Conservation (phyloP, 1,140 invertebrate species). For the Drosophila sulfurigaster region DNA sequence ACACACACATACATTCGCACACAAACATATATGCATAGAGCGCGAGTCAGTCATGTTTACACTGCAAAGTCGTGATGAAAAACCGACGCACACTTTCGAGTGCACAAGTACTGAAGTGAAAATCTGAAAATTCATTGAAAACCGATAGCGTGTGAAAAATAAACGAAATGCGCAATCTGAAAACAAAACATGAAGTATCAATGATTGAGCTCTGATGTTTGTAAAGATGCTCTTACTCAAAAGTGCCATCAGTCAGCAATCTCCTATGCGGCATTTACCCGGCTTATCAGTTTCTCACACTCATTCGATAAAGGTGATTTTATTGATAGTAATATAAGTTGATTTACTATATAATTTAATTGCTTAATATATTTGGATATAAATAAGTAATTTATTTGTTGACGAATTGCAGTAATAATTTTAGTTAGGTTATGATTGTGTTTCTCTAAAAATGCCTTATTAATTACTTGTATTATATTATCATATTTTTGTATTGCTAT, state of each 20-base stretch:
- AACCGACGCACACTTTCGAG: constrained; percentile 52
- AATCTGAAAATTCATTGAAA: constrained; percentile 81
- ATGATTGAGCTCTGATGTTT: constrained; percentile 39
- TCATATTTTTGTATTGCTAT: too few species aligned
- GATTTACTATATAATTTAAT: too few species aligned
- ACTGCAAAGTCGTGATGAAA: constrained; percentile 63
- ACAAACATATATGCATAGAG: not conserved
- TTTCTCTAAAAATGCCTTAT: too few species aligned
- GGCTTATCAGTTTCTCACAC: not conserved
- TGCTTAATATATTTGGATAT: too few species aligned
- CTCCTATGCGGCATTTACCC: not conserved
- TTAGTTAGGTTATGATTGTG: too few species aligned
- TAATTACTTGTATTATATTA: too few species aligned
- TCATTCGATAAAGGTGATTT: not conserved
- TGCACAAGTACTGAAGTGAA: constrained; percentile 43
- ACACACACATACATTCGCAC: not conserved
- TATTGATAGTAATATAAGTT: not conserved
- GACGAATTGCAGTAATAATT: too few species aligned
- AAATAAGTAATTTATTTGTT: too few species aligned
- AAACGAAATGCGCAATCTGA: constrained; percentile 66
- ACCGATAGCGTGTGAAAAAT: constrained; percentile 80
- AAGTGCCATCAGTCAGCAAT: constrained; percentile 9
- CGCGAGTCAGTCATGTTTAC: constrained; percentile 39
- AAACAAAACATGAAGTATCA: constrained; percentile 60
- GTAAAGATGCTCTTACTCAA: constrained; percentile 24